Evolutionary conservation across 2,113 vertebrate species (phyloP).

Genomic region (Empidonax traillii): DNA sequence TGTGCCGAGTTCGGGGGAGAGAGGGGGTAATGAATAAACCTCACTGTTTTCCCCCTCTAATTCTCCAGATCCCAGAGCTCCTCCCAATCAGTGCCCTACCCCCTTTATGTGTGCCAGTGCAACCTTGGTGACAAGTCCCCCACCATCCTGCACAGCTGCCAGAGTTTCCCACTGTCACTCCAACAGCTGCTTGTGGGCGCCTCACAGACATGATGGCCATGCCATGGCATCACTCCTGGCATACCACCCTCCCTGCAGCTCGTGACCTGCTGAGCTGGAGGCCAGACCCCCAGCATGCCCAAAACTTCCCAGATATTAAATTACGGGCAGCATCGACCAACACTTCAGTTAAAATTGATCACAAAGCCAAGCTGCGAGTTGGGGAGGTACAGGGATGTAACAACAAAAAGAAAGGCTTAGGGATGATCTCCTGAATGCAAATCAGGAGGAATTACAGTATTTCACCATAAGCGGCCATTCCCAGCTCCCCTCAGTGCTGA

Average conservation of each 20-base stretch:
- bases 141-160: not conserved
- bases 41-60: slow-evolving; percentile 19
- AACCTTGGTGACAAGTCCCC: not conserved
- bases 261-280: not conserved
- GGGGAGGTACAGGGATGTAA: not conserved
- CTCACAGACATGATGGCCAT: too few relatives aligned
- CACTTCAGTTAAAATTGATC: not conserved
- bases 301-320: not conserved
- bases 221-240: not conserved
- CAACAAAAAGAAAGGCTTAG: not conserved
- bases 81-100: not conserved
- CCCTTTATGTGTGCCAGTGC: not conserved
- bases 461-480: not conserved
- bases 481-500: not conserved
- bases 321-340: not conserved
- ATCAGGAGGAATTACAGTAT: not conserved
- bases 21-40: slow-evolving; percentile 18
- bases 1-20: not conserved
- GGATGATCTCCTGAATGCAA: not conserved
- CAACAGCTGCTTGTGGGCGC: fast-evolving
- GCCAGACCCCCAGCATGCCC: not conserved
- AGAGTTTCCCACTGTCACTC: fast-evolving
- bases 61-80: not conserved
- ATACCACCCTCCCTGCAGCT: not conserved
- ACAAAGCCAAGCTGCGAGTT: not conserved